Evolutionary conservation across 2,797 vertebrate genomes (phyloP), one percentile per base, ranked within the genome.

Genomic region (Chaunax sp.): DNA sequence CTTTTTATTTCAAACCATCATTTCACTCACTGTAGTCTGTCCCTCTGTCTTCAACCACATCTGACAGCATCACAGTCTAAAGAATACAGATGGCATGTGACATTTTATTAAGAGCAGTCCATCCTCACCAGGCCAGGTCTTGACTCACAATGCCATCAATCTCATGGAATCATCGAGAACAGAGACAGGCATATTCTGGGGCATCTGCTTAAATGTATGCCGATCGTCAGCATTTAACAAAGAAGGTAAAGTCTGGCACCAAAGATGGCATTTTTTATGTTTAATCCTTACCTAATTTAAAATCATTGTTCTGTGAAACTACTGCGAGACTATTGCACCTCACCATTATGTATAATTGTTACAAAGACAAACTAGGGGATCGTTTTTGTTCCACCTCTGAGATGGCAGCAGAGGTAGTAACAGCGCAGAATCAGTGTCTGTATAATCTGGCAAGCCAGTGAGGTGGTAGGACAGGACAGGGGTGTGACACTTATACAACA

Each of bases 41-140:
- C 54, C 20, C 54, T 45, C 5, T 22, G 23, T 13, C 15, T 66
- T 51, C 16, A 6, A 47, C n/a, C 28, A 57, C 13, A 63, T 50
- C 4, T 37, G 50, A 72, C 68, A 66, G 45, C 0, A 4, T 37
- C 38, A 64, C 38, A 8, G 65, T 49, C 60, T 50, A 73, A 56
- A 78, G 2, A 47, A 59, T 60, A 74, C 65, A 77, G 53, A 71
- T 44, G 72, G 7, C 47, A 47, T 14, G 30, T 22, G 50, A 47
- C 58, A 84, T 85, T 79, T 70, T 37, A 81, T 81, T 83, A 81
- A 50, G 55, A 51, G 52, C 49, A 19, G 37, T 3, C 26, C 69
- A 75, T 76, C 62, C 60, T 72, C 26, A 47, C 41, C 77, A 80
- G 70, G 47, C 56, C 33, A n/a, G 52, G 41, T 52, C 45, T 52